Conservation (phyloP, 2,113 vertebrate genomes). For the Corythornis vintsioides region DNA sequence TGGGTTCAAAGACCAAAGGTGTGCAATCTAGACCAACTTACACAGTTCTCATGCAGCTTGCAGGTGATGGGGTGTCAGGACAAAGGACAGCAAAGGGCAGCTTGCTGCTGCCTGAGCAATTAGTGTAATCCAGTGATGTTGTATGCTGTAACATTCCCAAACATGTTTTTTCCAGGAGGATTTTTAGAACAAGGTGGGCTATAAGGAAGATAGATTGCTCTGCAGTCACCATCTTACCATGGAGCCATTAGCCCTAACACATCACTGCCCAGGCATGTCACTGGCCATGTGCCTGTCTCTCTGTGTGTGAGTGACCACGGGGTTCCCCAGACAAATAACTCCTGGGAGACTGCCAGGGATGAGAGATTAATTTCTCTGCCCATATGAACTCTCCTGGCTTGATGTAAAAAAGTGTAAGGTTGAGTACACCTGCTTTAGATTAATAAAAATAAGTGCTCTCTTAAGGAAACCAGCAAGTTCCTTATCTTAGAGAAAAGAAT, state of each 20-base stretch:
- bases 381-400: neutral
- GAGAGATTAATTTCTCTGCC: neutral
- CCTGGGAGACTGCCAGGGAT: neutral
- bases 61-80: neutral
- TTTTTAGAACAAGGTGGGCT: neutral
- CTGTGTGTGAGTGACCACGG: rapidly evolving
- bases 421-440: neutral
- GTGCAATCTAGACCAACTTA: neutral
- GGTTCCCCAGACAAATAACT: neutral
- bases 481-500: neutral
- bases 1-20: too few relatives aligned
- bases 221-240: neutral
- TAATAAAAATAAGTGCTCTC: neutral
- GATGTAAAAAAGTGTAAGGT: neutral
- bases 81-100: neutral
- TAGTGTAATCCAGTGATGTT: too few relatives aligned
- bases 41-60: neutral
- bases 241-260: neutral
- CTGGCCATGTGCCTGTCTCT: neutral
- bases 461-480: neutral
- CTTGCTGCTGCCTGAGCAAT: neutral
- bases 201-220: neutral
- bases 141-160: neutral
- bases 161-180: neutral
- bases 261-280: neutral